These are phyloP conservation scores for Picathartes gymnocephalus DNA, from an alignment of 2,113 vertebrate genomes.

Conservation along the genomic window DNA sequence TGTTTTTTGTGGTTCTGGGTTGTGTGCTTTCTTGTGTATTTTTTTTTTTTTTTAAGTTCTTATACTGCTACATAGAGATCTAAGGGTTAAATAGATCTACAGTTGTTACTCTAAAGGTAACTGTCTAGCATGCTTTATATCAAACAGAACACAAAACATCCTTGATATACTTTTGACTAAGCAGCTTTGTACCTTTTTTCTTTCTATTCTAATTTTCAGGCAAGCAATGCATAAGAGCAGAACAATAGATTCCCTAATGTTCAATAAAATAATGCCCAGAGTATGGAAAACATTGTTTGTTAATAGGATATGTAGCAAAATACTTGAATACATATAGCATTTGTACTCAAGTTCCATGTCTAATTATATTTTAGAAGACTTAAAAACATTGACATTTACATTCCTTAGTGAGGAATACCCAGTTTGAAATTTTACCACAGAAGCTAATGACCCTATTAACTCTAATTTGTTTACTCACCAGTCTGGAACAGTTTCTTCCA, in stretches of 20 bases:
- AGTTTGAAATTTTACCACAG: constrained; percentile 71
- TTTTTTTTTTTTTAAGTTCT: background rate
- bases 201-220: background rate
- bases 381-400: constrained; percentile 59
- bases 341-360: constrained; percentile 51
- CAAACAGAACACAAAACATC: background rate
- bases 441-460: constrained; percentile 77
- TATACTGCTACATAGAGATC: background rate
- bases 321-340: constrained; percentile 6
- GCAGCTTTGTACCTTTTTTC: background rate
- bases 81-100: background rate
- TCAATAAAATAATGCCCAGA: constrained; percentile 16
- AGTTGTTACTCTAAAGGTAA: background rate
- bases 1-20: background rate
- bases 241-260: background rate
- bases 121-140: background rate
- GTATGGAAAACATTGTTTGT: constrained; percentile 14
- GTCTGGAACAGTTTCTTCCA: constrained; percentile 75
- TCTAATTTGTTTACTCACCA: constrained; percentile 79
- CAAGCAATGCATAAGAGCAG: background rate
- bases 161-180: background rate
- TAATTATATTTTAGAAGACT: constrained; percentile 66
- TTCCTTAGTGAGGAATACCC: constrained; percentile 59
- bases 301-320: constrained; percentile 20
- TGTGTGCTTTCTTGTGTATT: no score